Base-by-base conservation (phyloP, 2,888 invertebrate genomes). In the Thera britannica region DNA sequence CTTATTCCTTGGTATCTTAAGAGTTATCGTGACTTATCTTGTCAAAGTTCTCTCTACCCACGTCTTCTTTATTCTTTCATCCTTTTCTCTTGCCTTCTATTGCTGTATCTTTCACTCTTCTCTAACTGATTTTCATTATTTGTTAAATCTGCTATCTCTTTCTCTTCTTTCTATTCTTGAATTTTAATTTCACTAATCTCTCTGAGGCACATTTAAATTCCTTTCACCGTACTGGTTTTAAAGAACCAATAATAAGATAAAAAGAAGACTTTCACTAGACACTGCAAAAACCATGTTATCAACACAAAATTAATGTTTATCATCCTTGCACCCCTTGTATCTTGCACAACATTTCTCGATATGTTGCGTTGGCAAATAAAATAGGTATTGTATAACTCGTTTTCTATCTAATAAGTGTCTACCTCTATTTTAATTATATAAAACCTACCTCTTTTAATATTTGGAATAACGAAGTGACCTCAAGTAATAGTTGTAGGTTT, bases 401-500 rank as follows among this genome's bases (percentile, higher is more conserved):
- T 34, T 62, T 58, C 48, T 55, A 64, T 61, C 41, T 54, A 68
- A 44, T 23, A 58, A 46, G 62, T 59, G 65, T 58, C 75, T 75
- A 75, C 75, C 75, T 73, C 75, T 63, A 58, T 49, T 68, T 65
- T 61, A 23, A 64, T 64, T 62, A 57, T 62, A 35, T 62, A 58
- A 41, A 68, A 72, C 68, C 70, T 74, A 74, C 75, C 75, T 75
- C 75, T 68, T 68, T 71, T 52, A 52, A 68, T 65, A 65, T 56
- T 69, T 35, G 63, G 62, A 63, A 48, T 70, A 74, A 68, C 68
- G 65, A 71, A 70, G 68, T 65, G 55, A 75, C 75, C 74, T 74
- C 75, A 73, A 66, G 51, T 73, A 68, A 51, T 56, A 56, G 67
- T 64, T 52, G 56, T 72, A 65, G 23, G 23, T 23, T 23, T 68